Evolutionary conservation across 1,140 invertebrate genomes (phyloP), one percentile per base, ranked within the genome.

Genomic region (Drosophila cardini): DNA sequence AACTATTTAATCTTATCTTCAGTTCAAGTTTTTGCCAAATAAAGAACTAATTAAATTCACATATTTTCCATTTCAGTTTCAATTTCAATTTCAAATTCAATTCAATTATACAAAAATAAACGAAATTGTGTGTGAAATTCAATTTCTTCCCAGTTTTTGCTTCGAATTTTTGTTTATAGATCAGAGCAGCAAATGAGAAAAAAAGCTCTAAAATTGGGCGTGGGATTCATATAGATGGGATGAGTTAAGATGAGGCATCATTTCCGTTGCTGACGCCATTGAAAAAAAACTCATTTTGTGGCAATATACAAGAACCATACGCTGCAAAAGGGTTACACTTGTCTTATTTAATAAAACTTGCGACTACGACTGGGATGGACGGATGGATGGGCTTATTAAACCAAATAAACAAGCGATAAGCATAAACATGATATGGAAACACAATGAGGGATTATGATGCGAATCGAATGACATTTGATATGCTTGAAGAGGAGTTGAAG

Each of bases 191-290:
- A 61, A 73, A n/a, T n/a, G n/a, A n/a, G n/a, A n/a, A 61, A 62
- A 72, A 83, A 84, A 75, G 80, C 76, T 84, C 43, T 34, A 71
- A 63, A 60, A 74, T 77, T 74, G 75, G 71, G 64, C 45, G 75
- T 76, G 79, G 73, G 78, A 81, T 32, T 64, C 71, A 67, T 60
- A 61, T 52, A 52, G 16, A 36, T 53, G 64, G 42, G 61, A 48
- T 48, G 46, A 26, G 11, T 48, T 26, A 21, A 69, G 58, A 73
- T 83, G 83, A 84, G 68, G 80, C 84, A 89, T 78, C 70, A 84
- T 87, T 87, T 87, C 84, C 84, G 76, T 48, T 74, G 85, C 85
- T 89, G 76, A 86, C 78, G 82, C 82, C 78, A 86, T 81, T 48
- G 53, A 52, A 78, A 18, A 60, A 67, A 78, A 32, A 32, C 38